A percentile compares a stretch with the other conserved stretches of the same genome.
Conservation (phyloP, 2,113 vertebrate species). For the Thomomys bottae region DNA sequence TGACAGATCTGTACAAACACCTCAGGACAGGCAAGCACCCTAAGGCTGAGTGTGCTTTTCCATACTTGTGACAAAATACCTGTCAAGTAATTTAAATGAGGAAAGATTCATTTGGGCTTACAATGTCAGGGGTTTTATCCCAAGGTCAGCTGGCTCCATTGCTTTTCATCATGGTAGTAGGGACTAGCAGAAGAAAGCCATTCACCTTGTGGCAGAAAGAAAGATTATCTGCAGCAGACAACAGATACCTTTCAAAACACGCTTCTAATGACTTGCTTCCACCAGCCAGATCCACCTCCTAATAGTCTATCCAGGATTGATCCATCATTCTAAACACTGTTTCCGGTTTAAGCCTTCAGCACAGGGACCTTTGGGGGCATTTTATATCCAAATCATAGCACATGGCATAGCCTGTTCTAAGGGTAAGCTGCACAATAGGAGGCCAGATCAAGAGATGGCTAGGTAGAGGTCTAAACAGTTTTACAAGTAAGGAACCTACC, state of each 20-base stretch:
- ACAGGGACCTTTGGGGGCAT: neutral
- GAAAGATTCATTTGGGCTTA: no score
- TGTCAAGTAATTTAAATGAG: no score
- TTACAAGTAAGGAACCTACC: neutral
- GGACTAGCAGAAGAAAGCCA: neutral
- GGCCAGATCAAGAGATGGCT: neutral
- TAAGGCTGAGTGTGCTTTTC: neutral
- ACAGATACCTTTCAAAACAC: neutral
- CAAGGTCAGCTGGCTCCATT: neutral
- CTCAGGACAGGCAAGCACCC: neutral
- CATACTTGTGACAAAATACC: neutral
- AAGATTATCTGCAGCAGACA: neutral
- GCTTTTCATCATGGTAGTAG: neutral
- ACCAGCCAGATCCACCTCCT: neutral
- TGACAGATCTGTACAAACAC: fast-evolving
- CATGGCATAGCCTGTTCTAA: neutral
- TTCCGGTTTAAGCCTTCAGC: neutral
- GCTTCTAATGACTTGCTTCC: neutral
- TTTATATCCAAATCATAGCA: neutral
- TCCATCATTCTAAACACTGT: neutral
- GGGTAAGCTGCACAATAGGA: no score
- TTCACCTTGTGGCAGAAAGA: neutral
- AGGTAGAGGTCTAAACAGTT: neutral
- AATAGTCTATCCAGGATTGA: neutral
- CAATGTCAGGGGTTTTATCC: neutral